Evolutionary conservation across 1,140 invertebrate species (phyloP).

Genomic region (Drosophila sp.): DNA sequence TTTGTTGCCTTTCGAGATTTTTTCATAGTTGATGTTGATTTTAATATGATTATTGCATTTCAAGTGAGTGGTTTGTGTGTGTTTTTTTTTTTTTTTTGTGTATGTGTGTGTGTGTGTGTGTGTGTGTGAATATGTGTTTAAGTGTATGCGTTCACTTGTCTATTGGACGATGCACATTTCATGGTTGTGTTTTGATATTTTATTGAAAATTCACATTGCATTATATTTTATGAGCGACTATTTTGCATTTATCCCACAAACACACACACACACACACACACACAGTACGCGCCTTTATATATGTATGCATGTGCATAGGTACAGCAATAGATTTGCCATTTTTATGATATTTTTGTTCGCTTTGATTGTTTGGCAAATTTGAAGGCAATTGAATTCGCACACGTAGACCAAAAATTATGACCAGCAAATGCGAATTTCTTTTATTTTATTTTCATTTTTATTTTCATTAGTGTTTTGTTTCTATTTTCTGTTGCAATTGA

Average conservation of each 20-base stretch:
- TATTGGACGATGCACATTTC: conserved; percentile 50
- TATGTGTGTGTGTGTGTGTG: conserved; percentile 23
- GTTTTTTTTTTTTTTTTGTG: too few species aligned
- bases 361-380: conserved; percentile 54
- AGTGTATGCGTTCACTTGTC: conserved; percentile 26
- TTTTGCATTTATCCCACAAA: conserved; percentile 29
- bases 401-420: conserved; percentile 44
- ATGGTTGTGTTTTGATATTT: conserved; percentile 48
- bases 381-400: conserved; percentile 48
- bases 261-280: neutral
- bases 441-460: conserved; percentile 5
- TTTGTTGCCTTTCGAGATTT: conserved; percentile 78
- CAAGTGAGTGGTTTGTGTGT: conserved; percentile 68
- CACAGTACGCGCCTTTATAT: neutral
- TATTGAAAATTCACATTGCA: conserved; percentile 56
- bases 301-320: conserved; percentile 4
- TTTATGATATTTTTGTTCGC: conserved; percentile 50
- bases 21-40: conserved; percentile 61
- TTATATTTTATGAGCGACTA: conserved; percentile 41
- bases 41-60: conserved; percentile 83
- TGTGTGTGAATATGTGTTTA: conserved; percentile 6
- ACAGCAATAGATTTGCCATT: conserved; percentile 47
- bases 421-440: conserved; percentile 31
- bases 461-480: conserved; percentile 14
- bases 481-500: conserved; percentile 1